phyloP scores from a whole-genome alignment of 2,888 invertebrate genomes.

The Synergus gifuensis region DNA sequence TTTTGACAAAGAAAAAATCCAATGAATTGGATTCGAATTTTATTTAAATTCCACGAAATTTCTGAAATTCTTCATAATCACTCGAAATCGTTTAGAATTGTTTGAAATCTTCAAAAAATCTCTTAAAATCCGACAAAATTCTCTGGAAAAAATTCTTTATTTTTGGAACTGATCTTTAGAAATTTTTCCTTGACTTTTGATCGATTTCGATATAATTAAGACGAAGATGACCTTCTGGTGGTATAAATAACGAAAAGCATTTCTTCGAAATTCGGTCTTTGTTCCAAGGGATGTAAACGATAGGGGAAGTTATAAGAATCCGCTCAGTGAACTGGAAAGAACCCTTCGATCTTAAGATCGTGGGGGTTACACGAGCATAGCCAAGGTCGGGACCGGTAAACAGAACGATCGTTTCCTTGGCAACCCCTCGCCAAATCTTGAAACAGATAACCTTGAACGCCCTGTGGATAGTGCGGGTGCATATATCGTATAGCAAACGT shows the following conservation, averaged over 20 bases:
- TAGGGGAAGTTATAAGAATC: background rate
- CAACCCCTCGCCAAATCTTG: slow-evolving; percentile 60
- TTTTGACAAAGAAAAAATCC: too few species aligned
- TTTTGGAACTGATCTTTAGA: too few species aligned
- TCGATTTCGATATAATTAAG: background rate
- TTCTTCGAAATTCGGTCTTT: background rate
- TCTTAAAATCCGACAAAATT: too few species aligned
- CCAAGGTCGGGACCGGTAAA: slow-evolving; percentile 74
- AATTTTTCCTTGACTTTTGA: background rate
- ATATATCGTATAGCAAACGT: slow-evolving; percentile 45
- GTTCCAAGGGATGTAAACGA: background rate
- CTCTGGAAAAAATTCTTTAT: too few species aligned
- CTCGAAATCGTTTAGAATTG: too few species aligned
- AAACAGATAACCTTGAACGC: slow-evolving; percentile 62
- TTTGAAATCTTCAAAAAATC: too few species aligned
- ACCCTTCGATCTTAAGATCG: slow-evolving; percentile 9
- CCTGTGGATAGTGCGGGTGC: slow-evolving; percentile 54
- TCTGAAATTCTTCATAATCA: too few species aligned
- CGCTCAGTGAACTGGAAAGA: background rate
- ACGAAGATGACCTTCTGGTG: background rate
- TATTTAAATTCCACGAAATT: too few species aligned
- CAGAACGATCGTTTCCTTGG: slow-evolving; percentile 69
- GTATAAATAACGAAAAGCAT: background rate
- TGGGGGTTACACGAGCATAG: slow-evolving; percentile 65
- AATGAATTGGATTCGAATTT: too few species aligned